Base-by-base conservation (phyloP, 1,140 invertebrate genomes). In the Drosophila tani region DNA sequence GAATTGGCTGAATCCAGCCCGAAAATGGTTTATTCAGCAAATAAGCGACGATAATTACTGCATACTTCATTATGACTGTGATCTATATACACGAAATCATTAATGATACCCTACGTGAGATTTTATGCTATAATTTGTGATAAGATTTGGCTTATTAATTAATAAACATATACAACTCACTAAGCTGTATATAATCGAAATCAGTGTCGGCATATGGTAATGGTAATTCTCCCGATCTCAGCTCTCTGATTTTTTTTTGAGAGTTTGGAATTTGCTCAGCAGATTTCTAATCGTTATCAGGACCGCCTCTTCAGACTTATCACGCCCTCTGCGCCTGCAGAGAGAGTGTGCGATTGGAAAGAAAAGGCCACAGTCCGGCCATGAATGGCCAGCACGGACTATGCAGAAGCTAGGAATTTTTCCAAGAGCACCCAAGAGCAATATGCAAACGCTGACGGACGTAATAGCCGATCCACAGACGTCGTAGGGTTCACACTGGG, bases 401-500 rank as follows among this genome's bases (percentile, higher is more conserved):
- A 32, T 68, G 67, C 63, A 68, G 51, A 68, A 32, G 63, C 63
- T 70, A 46, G 67, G 64, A 68, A 70, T 68, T 70, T 70, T 70
- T 55, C 64, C 67, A 68, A 66, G 40, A 32, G 19, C 21, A 55
- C 15, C 24, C 53, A 43, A 24, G 14, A 21, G 21, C 38, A 43
- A 71, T 71, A 60, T 73, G 53, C 67, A 68, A 70, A 68, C 8
- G 29, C 63, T 11, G 46, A 46, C 67, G 40, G 64, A 70, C 67
- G 67, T 73, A 74, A 73, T 49, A 21, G 27, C 51, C 66, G 17
- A 59, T 19, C 40, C 67, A 29, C 51, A 43, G 38, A 59, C 69
- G 46, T 53, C 49, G 68, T 68, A 79, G 75, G 76, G 75, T 79
- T 79, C 75, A 79, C 35, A 43, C 35, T 74, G 76, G 76, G 73